Evolutionary conservation across 2,888 invertebrate genomes (phyloP), one percentile per base, ranked within the genome.

Genomic region (Prenolepis imparis): DNA sequence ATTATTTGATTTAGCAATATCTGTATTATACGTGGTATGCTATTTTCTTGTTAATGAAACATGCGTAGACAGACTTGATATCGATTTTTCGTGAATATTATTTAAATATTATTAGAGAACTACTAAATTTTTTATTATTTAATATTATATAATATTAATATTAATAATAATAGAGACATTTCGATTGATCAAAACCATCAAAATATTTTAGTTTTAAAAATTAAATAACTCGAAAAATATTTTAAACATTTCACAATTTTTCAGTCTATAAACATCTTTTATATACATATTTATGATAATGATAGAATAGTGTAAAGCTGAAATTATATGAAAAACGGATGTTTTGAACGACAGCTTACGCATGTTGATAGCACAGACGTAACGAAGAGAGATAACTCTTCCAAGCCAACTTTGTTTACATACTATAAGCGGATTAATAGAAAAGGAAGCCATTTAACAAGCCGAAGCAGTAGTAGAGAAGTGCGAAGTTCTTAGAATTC

Each of bases 351-450:
- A 55, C 21, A 24, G 6, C 5, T 24, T 52, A n/a, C 21, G 2
- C 8, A 48, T 44, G 12, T 78, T 21, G 59, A 78, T 32, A 59
- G 21, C 11, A 52, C 2, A 18, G 11, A 61, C 36, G 24, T 59
- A 59, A 77, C 41, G 41, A 28, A 44, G 18, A 44, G 18, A 44
- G 28, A 44, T 59, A 70, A 44, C 12, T 55, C 21, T 57, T 21
- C 6, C 32, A 24, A 32, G 24, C n/a, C 11, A n/a, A 32, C 91
- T 82, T 75, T 55, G 44, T 67, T 66, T 82, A 77, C 84, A 82
- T 72, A 64, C 39, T 70, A 68, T 83, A 90, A 91, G 87, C 84
- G 85, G 91, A 91, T 91, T 91, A 91, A 86, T 88, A 87, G 81
- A 83, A 88, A 83, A 61, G 77, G 91, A 91, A 91, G 85, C 91